Conservation (phyloP, 1,140 invertebrate species). For the Drosophila leontia region DNA sequence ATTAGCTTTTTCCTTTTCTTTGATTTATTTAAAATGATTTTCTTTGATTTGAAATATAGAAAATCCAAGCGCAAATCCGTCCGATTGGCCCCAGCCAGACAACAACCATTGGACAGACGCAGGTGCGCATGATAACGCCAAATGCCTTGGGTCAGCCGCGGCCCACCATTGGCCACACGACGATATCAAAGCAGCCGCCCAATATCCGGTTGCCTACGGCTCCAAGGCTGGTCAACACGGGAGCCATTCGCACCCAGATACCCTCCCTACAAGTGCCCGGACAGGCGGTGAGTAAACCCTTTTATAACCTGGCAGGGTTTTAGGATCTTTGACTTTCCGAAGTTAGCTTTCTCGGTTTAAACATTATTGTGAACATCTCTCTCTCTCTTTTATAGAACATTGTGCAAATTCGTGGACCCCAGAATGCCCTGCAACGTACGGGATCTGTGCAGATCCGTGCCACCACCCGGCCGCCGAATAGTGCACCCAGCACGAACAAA, state of each 20-base stretch:
- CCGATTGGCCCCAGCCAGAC: conserved; percentile 83
- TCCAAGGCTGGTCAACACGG: conserved; percentile 77
- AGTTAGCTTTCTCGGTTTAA: not conserved
- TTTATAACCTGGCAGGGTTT: too few species aligned
- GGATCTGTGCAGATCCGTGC: conserved; percentile 81
- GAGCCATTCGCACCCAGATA: conserved; percentile 78
- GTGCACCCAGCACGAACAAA: conserved; percentile 59
- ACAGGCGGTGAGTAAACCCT: conserved; percentile 76
- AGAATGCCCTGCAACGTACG: conserved; percentile 74
- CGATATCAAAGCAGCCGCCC: conserved; percentile 84
- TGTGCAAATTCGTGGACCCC: conserved; percentile 81
- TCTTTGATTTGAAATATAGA: conserved; percentile 36
- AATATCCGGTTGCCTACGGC: conserved; percentile 78
- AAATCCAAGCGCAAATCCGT: conserved; percentile 85
- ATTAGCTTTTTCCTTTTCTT: not conserved
- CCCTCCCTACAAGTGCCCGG: conserved; percentile 66
- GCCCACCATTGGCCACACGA: conserved; percentile 85
- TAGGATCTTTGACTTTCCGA: too few species aligned
- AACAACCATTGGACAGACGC: conserved; percentile 85
- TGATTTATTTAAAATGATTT: not conserved
- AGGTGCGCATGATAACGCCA: conserved; percentile 87
- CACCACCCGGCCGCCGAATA: conserved; percentile 59
- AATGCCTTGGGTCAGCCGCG: conserved; percentile 81
- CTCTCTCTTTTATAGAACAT: conserved; percentile 53
- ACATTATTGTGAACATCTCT: not conserved